A percentile compares a stretch with the other conserved stretches of the same genome.
phyloP scores from a whole-genome alignment of 92 coral and sea anemone genomes.

The Zoanthus solanderi region DNA sequence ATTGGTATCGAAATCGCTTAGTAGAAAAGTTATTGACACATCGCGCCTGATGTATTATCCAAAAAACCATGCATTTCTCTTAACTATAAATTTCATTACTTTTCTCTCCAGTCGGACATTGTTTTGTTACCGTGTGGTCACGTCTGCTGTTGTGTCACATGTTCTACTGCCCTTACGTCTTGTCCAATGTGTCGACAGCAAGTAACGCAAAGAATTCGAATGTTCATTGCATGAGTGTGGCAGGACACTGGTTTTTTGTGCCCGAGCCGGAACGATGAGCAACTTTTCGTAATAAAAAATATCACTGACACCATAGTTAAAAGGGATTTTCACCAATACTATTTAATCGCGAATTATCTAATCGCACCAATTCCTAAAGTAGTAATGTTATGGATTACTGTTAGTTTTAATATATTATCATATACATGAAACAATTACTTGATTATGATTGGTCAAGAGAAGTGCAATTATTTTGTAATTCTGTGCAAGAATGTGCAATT shows the following conservation, averaged over 20 bases:
- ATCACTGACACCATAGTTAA: too few species aligned
- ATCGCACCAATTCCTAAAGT: too few species aligned
- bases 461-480: too few species aligned
- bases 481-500: too few species aligned
- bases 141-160: constrained; percentile 94
- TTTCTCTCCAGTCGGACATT: constrained; percentile 80
- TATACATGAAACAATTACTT: too few species aligned
- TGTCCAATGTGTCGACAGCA: constrained; percentile 95
- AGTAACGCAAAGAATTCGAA: constrained; percentile 81
- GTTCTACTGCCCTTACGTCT: constrained; percentile 70
- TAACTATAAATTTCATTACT: background rate
- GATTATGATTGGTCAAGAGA: too few species aligned
- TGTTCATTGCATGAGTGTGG: constrained; percentile 67
- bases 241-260: background rate
- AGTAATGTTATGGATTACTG: too few species aligned
- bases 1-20: background rate
- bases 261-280: constrained; percentile 5
- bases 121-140: constrained; percentile 96
- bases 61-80: background rate
- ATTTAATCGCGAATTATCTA: too few species aligned
- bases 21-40: background rate
- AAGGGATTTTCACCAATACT: too few species aligned
- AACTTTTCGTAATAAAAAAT: background rate
- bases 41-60: background rate
- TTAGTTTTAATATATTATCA: too few species aligned